phyloP scores from a whole-genome alignment of 2,113 vertebrate genomes.

The Halcyon senegalensis region DNA sequence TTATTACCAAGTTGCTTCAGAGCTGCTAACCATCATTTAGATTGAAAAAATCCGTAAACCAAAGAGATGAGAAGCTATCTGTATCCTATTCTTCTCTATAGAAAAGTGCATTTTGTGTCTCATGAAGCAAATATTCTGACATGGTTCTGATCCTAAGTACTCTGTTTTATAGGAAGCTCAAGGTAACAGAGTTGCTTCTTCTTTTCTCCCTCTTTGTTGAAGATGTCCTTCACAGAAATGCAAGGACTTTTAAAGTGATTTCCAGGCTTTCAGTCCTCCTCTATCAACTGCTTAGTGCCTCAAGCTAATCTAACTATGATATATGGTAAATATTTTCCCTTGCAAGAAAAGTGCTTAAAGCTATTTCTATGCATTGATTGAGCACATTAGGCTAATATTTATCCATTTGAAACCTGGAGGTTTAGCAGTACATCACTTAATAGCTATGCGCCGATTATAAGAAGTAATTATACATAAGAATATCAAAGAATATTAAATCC shows the following conservation, averaged over 20 bases:
- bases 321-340: slow-evolving; percentile 80
- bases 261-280: slow-evolving; percentile 65
- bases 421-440: slow-evolving; percentile 72
- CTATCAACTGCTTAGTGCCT: slow-evolving; percentile 62
- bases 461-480: slow-evolving; percentile 72
- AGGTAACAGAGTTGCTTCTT: neutral
- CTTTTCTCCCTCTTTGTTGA: slow-evolving; percentile 48
- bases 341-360: slow-evolving; percentile 73
- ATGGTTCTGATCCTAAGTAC: slow-evolving; percentile 28
- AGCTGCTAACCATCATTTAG: neutral
- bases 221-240: slow-evolving; percentile 72
- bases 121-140: slow-evolving; percentile 20
- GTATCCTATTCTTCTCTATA: neutral
- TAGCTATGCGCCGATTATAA: slow-evolving; percentile 67
- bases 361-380: slow-evolving; percentile 80
- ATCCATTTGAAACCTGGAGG: slow-evolving; percentile 73
- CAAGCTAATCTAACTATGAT: slow-evolving; percentile 75
- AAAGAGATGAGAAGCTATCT: neutral
- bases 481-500: slow-evolving; percentile 69
- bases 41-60: neutral
- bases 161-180: slow-evolving; percentile 30
- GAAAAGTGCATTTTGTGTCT: slow-evolving; percentile 2
- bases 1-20: neutral
- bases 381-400: slow-evolving; percentile 79
- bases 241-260: slow-evolving; percentile 77